Percentiles rank a stretch among this genome's conserved stretches.
These are phyloP conservation scores for Cynocephalus volans DNA, from an alignment of 2,113 vertebrate genomes.

Conservation along the genomic window DNA sequence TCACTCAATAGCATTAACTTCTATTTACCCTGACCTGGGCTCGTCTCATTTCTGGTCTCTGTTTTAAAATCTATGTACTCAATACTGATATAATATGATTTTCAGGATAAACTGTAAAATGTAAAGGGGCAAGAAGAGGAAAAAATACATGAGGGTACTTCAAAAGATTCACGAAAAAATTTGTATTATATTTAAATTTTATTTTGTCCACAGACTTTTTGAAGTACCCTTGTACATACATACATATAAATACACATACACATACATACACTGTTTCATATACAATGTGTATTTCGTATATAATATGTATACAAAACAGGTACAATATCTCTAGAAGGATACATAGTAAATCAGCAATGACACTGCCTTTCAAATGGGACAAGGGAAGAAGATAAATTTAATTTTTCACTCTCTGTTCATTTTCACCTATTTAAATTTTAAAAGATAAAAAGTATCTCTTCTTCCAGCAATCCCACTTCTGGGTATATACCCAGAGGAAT, in stretches of 20 bases:
- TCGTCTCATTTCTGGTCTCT: not conserved
- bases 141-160: too few relatives aligned
- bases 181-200: too few relatives aligned
- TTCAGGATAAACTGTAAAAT: not conserved
- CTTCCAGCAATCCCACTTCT: too few relatives aligned
- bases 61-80: not conserved
- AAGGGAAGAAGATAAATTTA: not conserved
- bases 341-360: not conserved
- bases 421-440: conserved; percentile 32
- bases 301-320: not conserved
- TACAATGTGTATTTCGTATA: too few relatives aligned
- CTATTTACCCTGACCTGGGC: not conserved
- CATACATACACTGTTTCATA: too few relatives aligned
- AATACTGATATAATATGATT: not conserved
- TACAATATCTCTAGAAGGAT: not conserved
- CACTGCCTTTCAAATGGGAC: not conserved
- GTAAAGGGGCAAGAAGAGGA: not conserved
- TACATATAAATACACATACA: not conserved
- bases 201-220: too few relatives aligned
- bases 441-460: not conserved
- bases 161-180: too few relatives aligned
- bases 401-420: not conserved
- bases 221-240: too few relatives aligned
- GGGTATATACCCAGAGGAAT: too few relatives aligned
- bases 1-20: not conserved